These are phyloP conservation scores for Calosoma granatense DNA, from an alignment of 1,140 invertebrate genomes.

Conservation along the genomic window DNA sequence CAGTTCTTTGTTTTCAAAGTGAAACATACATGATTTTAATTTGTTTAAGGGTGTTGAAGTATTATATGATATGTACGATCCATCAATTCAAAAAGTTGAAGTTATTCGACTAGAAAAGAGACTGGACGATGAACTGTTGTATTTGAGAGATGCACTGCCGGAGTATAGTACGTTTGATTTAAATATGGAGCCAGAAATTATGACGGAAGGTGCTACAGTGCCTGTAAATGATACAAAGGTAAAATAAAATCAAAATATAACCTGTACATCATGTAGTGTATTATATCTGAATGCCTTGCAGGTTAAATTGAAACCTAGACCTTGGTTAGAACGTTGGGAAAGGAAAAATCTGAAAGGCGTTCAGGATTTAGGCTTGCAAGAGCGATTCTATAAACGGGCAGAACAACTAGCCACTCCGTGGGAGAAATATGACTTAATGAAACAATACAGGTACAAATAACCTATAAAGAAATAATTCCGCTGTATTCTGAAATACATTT, in stretches of 20 bases:
- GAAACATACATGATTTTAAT: slow-evolving; percentile 9
- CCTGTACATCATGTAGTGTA: neutral
- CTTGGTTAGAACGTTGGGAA: slow-evolving; percentile 83
- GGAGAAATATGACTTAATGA: slow-evolving; percentile 92
- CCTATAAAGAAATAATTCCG: neutral
- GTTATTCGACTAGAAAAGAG: slow-evolving; percentile 86
- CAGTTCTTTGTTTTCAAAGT: slow-evolving; percentile 7
- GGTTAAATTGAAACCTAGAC: slow-evolving; percentile 72
- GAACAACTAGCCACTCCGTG: slow-evolving; percentile 56
- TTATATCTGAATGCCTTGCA: slow-evolving; percentile 26
- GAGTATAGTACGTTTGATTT: slow-evolving; percentile 91
- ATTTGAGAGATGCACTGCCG: slow-evolving; percentile 84
- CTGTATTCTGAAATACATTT: neutral
- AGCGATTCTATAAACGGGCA: slow-evolving; percentile 48
- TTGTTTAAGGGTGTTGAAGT: slow-evolving; percentile 47
- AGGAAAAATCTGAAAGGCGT: slow-evolving; percentile 67
- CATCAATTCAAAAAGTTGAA: slow-evolving; percentile 81
- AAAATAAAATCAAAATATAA: neutral
- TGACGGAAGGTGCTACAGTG: slow-evolving; percentile 64
- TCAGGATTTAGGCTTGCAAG: slow-evolving; percentile 48
- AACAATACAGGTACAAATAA: slow-evolving; percentile 66
- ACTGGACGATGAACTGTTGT: slow-evolving; percentile 81
- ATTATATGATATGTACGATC: slow-evolving; percentile 88
- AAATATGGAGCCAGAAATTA: slow-evolving; percentile 78
- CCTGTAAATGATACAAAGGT: slow-evolving; percentile 85